Conservation (phyloP, 2,113 vertebrate species). For the Pteruthius melanotis region DNA sequence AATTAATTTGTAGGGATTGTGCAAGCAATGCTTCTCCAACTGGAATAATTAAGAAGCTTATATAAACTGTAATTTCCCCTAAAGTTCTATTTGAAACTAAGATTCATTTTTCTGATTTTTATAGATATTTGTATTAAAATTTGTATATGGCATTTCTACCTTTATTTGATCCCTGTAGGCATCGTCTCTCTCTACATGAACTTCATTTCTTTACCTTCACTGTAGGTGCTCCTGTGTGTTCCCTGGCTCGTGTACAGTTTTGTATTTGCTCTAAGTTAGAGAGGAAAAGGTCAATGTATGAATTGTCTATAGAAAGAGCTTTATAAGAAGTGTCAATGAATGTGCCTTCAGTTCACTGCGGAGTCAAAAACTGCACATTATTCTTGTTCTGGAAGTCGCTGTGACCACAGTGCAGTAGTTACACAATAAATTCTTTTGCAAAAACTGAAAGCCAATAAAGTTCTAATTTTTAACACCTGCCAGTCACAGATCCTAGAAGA, state of each 20-base stretch:
- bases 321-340: neutral
- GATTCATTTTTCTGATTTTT: constrained; percentile 23
- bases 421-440: constrained; percentile 61
- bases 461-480: neutral
- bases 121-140: constrained; percentile 26
- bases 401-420: neutral
- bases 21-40: neutral
- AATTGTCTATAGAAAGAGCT: neutral
- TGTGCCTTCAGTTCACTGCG: constrained; percentile 53
- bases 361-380: neutral
- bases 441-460: neutral
- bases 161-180: neutral
- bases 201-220: neutral
- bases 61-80: neutral
- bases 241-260: neutral
- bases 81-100: constrained; percentile 1
- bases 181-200: neutral
- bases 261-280: neutral
- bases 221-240: neutral
- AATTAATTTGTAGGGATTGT: neutral
- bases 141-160: constrained; percentile 38
- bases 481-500: fast-evolving
- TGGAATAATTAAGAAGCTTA: neutral
- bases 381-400: neutral
- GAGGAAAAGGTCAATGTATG: neutral